Evolutionary conservation across 2,888 invertebrate genomes (phyloP).

Genomic region (Steinernema scapterisci): DNA sequence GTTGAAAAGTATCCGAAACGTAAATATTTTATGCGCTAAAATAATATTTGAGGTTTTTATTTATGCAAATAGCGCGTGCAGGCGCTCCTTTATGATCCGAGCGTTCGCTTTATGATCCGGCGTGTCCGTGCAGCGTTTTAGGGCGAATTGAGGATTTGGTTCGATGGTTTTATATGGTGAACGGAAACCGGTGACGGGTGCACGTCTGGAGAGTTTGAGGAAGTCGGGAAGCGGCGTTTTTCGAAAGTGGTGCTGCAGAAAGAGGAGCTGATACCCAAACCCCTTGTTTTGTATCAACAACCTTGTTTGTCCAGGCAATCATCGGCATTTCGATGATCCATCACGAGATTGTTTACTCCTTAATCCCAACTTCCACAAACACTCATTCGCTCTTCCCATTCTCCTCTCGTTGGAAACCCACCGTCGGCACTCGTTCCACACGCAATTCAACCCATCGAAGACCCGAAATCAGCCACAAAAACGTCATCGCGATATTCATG

Average conservation of each 20-base stretch:
- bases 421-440: no score
- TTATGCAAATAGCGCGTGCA: constrained; percentile 24
- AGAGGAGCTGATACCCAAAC: no score
- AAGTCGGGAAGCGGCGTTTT: neutral
- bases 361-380: neutral
- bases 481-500: constrained; percentile 20
- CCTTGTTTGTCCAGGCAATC: no score
- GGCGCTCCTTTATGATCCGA: constrained; percentile 11
- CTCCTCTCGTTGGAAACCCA: no score
- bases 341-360: neutral
- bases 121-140: neutral
- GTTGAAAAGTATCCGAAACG: neutral
- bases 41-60: constrained; percentile 31
- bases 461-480: neutral
- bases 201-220: no score
- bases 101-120: constrained; percentile 22
- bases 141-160: constrained; percentile 10
- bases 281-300: no score
- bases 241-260: neutral
- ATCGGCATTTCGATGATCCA: no score
- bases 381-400: no score
- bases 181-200: no score
- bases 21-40: constrained; percentile 26
- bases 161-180: neutral
- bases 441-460: no score